Percentiles rank a stretch among this genome's conserved stretches.
Evolutionary conservation across 2,113 vertebrate genomes (phyloP).

Genomic region (Carollia perspicillata): DNA sequence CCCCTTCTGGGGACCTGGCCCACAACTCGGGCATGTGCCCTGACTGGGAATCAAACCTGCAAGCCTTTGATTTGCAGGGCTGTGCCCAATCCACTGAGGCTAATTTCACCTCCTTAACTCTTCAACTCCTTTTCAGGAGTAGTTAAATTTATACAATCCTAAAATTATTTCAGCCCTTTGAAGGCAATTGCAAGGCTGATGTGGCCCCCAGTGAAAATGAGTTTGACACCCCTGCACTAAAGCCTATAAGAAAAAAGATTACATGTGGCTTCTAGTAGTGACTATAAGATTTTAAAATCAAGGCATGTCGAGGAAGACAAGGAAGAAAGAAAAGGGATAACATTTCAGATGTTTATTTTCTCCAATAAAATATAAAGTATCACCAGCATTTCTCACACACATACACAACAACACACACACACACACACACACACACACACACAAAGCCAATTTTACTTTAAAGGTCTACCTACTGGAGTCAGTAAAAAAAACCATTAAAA

Average conservation of each 20-base stretch:
- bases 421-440: background rate
- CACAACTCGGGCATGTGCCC: too few relatives aligned
- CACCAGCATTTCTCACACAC: conserved; percentile 47
- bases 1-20: too few relatives aligned
- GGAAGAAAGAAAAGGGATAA: conserved; percentile 74
- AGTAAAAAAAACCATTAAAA: background rate
- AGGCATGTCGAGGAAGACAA: background rate
- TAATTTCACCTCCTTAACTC: too few relatives aligned
- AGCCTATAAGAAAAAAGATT: background rate
- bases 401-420: too few relatives aligned
- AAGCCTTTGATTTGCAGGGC: too few relatives aligned
- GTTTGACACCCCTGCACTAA: background rate
- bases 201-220: too few relatives aligned
- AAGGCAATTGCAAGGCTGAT: too few relatives aligned
- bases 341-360: conserved; percentile 56
- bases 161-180: too few relatives aligned
- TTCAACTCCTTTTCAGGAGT: too few relatives aligned
- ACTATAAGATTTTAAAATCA: background rate
- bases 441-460: conserved; percentile 55
- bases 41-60: too few relatives aligned
- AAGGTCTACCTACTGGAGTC: conserved; percentile 82
- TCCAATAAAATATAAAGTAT: conserved; percentile 49
- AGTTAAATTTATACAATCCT: too few relatives aligned
- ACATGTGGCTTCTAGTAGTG: background rate
- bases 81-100: too few relatives aligned